A percentile compares a stretch with the other conserved stretches of the same genome.
Conservation (phyloP, 1,140 invertebrate species). For the Scaptomyza montana region DNA sequence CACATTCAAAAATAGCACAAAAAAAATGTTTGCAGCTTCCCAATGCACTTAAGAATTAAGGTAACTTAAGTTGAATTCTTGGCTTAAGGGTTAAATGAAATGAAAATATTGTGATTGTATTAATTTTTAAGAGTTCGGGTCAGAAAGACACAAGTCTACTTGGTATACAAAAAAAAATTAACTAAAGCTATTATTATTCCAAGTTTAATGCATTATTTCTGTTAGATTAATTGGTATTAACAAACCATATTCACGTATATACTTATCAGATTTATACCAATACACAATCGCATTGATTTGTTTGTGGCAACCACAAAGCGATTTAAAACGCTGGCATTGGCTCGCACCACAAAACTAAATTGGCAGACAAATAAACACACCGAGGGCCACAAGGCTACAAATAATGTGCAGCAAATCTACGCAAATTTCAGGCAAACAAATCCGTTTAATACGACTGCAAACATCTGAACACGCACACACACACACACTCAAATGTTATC, state of each 20-base stretch:
- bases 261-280: neutral
- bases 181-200: too few relatives aligned
- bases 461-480: slow-evolving; percentile 5
- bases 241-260: too few relatives aligned
- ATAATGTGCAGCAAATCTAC: slow-evolving; percentile 74
- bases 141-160: too few relatives aligned
- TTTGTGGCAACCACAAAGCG: slow-evolving; percentile 21
- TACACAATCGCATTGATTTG: slow-evolving; percentile 37
- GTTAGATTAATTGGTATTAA: too few relatives aligned
- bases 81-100: neutral
- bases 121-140: too few relatives aligned
- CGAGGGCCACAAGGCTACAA: slow-evolving; percentile 48
- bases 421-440: slow-evolving; percentile 73
- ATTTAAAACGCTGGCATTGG: slow-evolving; percentile 42
- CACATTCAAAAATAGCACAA: slow-evolving; percentile 13
- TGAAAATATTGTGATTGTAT: too few relatives aligned
- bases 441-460: slow-evolving; percentile 55
- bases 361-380: slow-evolving; percentile 45
- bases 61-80: neutral
- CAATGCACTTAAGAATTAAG: slow-evolving; percentile 6
- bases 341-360: slow-evolving; percentile 36
- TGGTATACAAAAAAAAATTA: too few relatives aligned
- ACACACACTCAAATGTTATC: slow-evolving; percentile 19
- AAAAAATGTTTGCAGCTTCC: slow-evolving; percentile 19
- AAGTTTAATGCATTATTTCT: too few relatives aligned